Evolutionary conservation across 2,113 vertebrate species (phyloP), one percentile per base, ranked within the genome.

Genomic region (Vireo altiloquus): DNA sequence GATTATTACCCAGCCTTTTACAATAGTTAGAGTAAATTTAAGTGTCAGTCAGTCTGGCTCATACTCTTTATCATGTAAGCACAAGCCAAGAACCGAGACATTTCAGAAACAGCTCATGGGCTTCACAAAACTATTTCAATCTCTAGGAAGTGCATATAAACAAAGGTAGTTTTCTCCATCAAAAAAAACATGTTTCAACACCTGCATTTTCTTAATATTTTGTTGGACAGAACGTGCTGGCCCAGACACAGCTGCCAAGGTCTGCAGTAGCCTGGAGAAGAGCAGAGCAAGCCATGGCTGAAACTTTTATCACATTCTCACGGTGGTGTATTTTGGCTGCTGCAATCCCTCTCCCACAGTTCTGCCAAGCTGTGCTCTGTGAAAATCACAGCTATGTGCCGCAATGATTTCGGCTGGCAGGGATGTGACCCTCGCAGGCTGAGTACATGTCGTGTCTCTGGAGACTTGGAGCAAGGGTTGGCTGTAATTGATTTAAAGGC

Each of bases 251-350:
- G 19, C 39, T 60, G 31, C 46, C 17, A 5, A 47, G 69, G 64
- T 17, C 78, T 92, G 71, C 80, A 82, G 72, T 20, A 68, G 53
- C 42, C 46, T 12, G 61, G 18, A 72, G 17, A 74, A 66, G n/a
- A 52, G 50, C 22, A 72, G 86, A 92, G 81, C 33, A 40, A 44
- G 37, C 68, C 68, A 82, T 30, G 24, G 60, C 35, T 88, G 87
- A 89, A 95, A 90, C 25, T 50, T 93, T 88, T 82, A 77, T 91
- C 44, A 17, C 6, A 30, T 81, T 93, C 92, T 96, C 54, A 76
- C 81, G 69, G 65, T 61, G 85, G 71, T 89, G 63, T 23, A 24
- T 91, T 93, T 95, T 71, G 94, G 97, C 90, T 74, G 35, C 84
- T 77, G 42, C 81, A 92, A 85, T 90, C 91, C 74, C 89, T 68